Evolutionary conservation across 2,888 invertebrate species (phyloP), one percentile per base, ranked within the genome.

Genomic region (Priocnemis perturbator): DNA sequence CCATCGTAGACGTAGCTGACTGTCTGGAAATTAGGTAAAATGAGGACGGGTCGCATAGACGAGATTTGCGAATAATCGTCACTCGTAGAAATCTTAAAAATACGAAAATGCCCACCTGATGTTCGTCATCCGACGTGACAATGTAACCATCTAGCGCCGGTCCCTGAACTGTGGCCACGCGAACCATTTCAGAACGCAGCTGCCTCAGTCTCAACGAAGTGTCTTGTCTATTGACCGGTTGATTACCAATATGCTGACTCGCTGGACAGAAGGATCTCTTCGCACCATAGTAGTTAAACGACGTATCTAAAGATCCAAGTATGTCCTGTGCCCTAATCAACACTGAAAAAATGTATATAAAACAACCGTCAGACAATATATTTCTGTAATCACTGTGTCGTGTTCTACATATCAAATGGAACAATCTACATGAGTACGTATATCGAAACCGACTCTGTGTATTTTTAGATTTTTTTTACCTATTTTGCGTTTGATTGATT

Each of bases 111-210:
- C 48, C 52, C 66, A 94, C 94, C 92, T 94, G 93, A 90, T 96
- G 96, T 82, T 95, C 95, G 86, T 96, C 96, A 70, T 93, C 93
- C 61, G 93, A 94, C 60, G 95, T 94, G 62, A 96, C 90, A 63
- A 96, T 91, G 81, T 95, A 95, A 0, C 95, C 96, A 81, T 95
- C 93, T 9, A 94, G 85, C 1, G 90, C 83, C 23, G 89, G 86
- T 11, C 90, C 91, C 69, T 89, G 89, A n/a, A 91, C 84, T 7
- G 89, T 83, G 17, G 89, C 86, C 30, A 90, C 87, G 11, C 89
- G 90, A 30, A 74, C 81, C 91, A 92, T 91, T 74, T 90, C 88
- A 2, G 88, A 81, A 72, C 92, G 86, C 30, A 92, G 82, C 67
- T 85, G 85, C 57, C 79, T 82, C 45, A 91, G 77, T 74, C 88